Conservation (phyloP, 2,888 invertebrate species). For the Hipparchia semele region DNA sequence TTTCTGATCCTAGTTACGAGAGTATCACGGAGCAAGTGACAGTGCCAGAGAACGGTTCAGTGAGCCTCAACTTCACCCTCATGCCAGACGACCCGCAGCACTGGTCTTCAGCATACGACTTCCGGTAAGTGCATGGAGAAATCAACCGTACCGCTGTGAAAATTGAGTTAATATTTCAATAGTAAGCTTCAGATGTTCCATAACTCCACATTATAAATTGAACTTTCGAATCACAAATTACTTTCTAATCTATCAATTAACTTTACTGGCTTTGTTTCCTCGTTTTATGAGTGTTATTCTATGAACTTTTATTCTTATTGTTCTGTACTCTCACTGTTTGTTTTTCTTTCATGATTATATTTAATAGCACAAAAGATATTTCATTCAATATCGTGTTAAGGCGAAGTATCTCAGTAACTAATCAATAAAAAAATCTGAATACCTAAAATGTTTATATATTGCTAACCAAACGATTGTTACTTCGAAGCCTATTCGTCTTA, state of each 20-base stretch:
- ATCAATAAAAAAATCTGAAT: neutral
- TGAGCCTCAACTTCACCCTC: conserved; percentile 89
- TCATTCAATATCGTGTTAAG: neutral
- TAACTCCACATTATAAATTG: neutral
- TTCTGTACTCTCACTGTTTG: neutral
- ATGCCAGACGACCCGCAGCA: conserved; percentile 91
- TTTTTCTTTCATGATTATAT: neutral
- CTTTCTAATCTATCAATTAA: neutral
- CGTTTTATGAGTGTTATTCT: conserved; percentile 4
- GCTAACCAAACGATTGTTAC: too few relatives aligned
- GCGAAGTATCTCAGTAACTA: neutral
- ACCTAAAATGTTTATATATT: neutral
- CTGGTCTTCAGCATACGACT: conserved; percentile 93
- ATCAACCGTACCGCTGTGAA: neutral
- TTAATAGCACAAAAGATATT: neutral
- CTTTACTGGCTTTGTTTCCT: conserved; percentile 1
- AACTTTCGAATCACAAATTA: neutral
- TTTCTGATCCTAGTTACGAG: conserved; percentile 78
- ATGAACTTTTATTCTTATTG: neutral
- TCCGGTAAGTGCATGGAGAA: conserved; percentile 81
- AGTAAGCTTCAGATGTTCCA: neutral
- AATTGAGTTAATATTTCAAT: neutral
- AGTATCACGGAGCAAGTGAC: conserved; percentile 84
- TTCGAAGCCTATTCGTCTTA: too few relatives aligned
- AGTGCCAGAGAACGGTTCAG: conserved; percentile 82